Evolutionary conservation across 2,888 invertebrate genomes (phyloP).

Genomic region (Phengaris arion): DNA sequence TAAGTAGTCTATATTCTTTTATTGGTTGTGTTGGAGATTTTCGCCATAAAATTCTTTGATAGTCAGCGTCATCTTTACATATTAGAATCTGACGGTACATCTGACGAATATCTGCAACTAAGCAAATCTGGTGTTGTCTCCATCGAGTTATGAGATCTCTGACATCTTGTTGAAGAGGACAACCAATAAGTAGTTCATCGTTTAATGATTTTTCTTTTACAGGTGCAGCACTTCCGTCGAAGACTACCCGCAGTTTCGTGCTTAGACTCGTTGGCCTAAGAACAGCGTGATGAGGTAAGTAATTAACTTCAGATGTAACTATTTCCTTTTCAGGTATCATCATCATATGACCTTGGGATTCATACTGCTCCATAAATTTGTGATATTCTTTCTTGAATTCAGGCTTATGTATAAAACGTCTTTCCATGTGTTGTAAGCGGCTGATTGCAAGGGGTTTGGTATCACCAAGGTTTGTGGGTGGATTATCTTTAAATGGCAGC

Average conservation of each 20-base stretch:
- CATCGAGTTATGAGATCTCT: constrained; percentile 37
- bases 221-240: constrained; percentile 39
- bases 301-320: constrained; percentile 31
- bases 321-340: constrained; percentile 35
- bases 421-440: constrained; percentile 37
- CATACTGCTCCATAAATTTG: constrained; percentile 38
- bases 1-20: constrained; percentile 33
- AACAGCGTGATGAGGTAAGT: constrained; percentile 41
- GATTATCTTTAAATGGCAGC: constrained; percentile 37
- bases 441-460: constrained; percentile 34
- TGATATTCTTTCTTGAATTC: too few relatives aligned
- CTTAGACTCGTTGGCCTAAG: constrained; percentile 34
- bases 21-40: constrained; percentile 28
- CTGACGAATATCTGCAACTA: constrained; percentile 39
- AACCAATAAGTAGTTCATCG: constrained; percentile 32
- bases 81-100: constrained; percentile 39
- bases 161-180: constrained; percentile 36
- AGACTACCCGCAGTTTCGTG: constrained; percentile 40
- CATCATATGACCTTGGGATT: constrained; percentile 37
- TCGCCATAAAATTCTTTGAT: constrained; percentile 36
- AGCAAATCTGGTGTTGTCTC: constrained; percentile 37
- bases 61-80: constrained; percentile 34
- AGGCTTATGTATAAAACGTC: constrained; percentile 35
- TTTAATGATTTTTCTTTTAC: constrained; percentile 37
- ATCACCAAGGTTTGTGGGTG: constrained; percentile 36